phyloP scores from a whole-genome alignment of 2,797 vertebrate species.

The Acipenser transmontanus region DNA sequence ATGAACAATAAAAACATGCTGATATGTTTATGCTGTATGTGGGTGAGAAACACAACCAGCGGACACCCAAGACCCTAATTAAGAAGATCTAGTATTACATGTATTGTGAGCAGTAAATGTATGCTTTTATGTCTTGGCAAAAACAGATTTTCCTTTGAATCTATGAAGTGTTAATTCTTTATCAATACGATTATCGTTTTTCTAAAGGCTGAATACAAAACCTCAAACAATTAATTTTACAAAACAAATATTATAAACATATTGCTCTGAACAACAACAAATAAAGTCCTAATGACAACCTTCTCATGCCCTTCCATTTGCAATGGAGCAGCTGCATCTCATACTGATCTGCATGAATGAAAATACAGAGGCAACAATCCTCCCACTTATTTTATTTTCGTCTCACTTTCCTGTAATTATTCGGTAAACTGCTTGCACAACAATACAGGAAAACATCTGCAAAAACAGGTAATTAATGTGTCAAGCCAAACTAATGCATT shows the following conservation, averaged over 20 bases:
- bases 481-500: constrained; percentile 88
- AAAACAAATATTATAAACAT: constrained; percentile 19
- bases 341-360: constrained; percentile 77
- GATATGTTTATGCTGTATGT: no score
- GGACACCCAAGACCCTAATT: no score
- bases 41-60: no score
- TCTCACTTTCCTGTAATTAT: constrained; percentile 86
- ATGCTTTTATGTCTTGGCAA: constrained; percentile 31
- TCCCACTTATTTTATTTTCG: constrained; percentile 87
- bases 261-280: constrained; percentile 18
- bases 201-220: constrained; percentile 33
- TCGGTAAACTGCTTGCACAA: constrained; percentile 86
- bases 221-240: constrained; percentile 14
- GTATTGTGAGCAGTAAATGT: constrained; percentile 18
- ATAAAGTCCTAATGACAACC: constrained; percentile 51
- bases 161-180: constrained; percentile 41
- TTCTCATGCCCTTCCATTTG: constrained; percentile 55
- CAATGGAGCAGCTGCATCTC: constrained; percentile 70
- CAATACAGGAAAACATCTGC: constrained; percentile 97
- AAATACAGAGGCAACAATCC: constrained; percentile 79
- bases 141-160: constrained; percentile 38
- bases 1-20: no score
- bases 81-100: no score
- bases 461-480: constrained; percentile 95
- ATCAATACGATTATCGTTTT: constrained; percentile 37